A percentile compares a stretch with the other conserved stretches of the same genome.
phyloP scores from a whole-genome alignment of 2,113 vertebrate genomes.

The Oreamnos americanus region DNA sequence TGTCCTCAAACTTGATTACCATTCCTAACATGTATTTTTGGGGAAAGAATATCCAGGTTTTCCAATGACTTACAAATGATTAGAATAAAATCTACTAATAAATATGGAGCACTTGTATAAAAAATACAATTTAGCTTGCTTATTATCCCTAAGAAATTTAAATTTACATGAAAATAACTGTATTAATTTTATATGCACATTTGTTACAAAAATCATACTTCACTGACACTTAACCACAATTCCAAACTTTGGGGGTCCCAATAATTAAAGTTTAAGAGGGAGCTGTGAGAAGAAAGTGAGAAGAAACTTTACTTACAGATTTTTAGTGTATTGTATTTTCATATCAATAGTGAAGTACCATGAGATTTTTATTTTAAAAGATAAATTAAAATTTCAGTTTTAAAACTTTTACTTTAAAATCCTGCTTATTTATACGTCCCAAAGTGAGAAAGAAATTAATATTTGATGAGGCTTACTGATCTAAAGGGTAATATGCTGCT shows the following conservation, averaged over 20 bases:
- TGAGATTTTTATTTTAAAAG: not conserved
- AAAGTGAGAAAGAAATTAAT: not conserved
- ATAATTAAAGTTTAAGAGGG: not conserved
- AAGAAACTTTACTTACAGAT: not conserved
- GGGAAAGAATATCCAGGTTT: not conserved
- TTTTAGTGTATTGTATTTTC: not conserved
- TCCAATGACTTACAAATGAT: not conserved
- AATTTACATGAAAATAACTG: not conserved
- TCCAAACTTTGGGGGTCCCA: not conserved
- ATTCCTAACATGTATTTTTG: not conserved
- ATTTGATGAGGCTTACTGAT: not conserved
- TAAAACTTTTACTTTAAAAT: not conserved
- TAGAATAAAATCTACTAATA: not conserved
- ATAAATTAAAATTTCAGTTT: not conserved
- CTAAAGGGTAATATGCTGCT: not conserved
- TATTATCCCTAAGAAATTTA: not conserved
- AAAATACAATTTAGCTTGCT: not conserved
- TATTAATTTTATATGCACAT: not conserved
- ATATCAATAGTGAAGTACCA: not conserved
- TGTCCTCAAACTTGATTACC: not conserved
- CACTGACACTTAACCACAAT: not conserved
- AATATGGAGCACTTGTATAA: not conserved
- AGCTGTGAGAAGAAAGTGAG: no score
- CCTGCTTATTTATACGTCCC: not conserved
- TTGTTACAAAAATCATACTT: not conserved